Percentiles rank a stretch among this genome's conserved stretches.
Conservation (phyloP, 2,113 vertebrate species). For the Campylomormyrus numenius region DNA sequence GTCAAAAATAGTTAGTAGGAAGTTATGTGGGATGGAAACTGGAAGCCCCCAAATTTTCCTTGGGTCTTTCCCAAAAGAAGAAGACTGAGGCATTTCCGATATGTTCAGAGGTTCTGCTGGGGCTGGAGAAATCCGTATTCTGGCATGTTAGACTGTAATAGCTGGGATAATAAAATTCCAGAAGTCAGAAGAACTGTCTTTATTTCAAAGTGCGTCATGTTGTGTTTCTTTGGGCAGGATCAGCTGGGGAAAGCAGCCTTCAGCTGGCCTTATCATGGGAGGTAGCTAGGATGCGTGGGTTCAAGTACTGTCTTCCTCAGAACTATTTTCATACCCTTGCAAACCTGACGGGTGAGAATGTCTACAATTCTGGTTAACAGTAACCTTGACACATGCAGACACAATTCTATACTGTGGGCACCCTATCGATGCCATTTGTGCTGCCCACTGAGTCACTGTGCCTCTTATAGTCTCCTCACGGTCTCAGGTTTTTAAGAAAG, state of each 20-base stretch:
- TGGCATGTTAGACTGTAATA: neutral
- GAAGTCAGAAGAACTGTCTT: neutral
- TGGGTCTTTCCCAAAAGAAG: neutral
- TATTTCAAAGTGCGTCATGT: neutral
- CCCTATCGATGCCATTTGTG: neutral
- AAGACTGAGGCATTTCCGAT: neutral
- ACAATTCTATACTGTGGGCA: neutral
- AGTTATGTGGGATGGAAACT: neutral
- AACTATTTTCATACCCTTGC: neutral
- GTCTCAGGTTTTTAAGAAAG: neutral
- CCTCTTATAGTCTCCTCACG: neutral
- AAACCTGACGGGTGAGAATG: neutral
- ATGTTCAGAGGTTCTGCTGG: neutral
- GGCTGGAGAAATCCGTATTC: neutral
- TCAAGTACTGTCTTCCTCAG: neutral
- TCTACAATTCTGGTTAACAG: neutral
- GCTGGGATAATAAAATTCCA: neutral
- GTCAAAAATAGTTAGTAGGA: neutral
- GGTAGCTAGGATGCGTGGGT: neutral
- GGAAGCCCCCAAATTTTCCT: neutral
- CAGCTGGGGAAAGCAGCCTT: neutral
- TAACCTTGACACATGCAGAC: neutral
- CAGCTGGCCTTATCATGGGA: neutral
- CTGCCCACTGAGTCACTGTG: neutral
- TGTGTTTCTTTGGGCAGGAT: neutral